Conservation (phyloP, 2,888 invertebrate genomes). For the Orgyia antiqua region DNA sequence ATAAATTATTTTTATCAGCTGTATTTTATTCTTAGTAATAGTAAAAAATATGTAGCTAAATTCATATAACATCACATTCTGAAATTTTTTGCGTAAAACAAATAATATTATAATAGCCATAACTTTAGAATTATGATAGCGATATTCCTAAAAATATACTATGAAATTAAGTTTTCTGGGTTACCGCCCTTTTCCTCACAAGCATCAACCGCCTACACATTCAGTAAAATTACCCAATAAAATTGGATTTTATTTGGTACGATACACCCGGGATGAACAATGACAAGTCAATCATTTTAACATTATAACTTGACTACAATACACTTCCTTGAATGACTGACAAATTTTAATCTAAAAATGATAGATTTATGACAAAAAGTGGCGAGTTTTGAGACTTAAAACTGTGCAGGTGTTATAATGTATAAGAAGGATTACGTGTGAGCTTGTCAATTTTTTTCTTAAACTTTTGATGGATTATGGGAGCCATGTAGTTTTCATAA, state of each 20-base stretch:
- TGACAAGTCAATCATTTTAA: constrained; percentile 58
- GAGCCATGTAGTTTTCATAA: constrained; percentile 17
- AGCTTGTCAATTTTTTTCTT: constrained; percentile 19
- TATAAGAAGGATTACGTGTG: constrained; percentile 19
- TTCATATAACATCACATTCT: too few species aligned
- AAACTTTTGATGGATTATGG: constrained; percentile 29
- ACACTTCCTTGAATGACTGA: constrained; percentile 25
- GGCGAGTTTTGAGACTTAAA: constrained; percentile 7
- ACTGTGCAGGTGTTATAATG: constrained; percentile 28
- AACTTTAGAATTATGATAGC: too few species aligned
- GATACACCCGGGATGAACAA: constrained; percentile 29
- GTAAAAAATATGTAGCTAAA: too few species aligned
- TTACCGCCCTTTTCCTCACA: constrained; percentile 13
- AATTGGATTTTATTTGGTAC: constrained; percentile 52
- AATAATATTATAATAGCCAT: too few species aligned
- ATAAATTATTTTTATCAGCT: too few species aligned
- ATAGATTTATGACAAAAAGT: constrained; percentile 35
- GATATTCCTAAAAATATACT: neutral
- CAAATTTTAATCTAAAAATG: constrained; percentile 41
- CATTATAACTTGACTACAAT: constrained; percentile 49
- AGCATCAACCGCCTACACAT: constrained; percentile 37
- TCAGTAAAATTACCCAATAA: constrained; percentile 52
- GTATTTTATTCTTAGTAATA: too few species aligned
- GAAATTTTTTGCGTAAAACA: too few species aligned
- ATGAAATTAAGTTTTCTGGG: constrained; percentile 15